phyloP scores from a whole-genome alignment of 2,888 invertebrate species.

The Exocentrus adspersus region DNA sequence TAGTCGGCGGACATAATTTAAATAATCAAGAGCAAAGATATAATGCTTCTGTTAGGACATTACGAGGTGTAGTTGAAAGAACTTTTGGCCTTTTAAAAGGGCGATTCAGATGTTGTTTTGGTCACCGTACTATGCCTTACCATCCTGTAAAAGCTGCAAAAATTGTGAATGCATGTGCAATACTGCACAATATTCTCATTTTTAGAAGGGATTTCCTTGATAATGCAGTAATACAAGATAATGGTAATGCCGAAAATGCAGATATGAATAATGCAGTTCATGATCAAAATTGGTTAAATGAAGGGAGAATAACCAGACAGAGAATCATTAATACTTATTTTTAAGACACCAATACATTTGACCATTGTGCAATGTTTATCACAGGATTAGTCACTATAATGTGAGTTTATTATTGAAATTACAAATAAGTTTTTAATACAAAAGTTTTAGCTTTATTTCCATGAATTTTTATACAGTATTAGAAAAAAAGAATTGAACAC shows the following conservation, averaged over 20 bases:
- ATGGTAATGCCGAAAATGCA: not conserved
- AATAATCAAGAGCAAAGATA: not conserved
- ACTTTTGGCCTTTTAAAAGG: conserved; percentile 23
- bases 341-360: not conserved
- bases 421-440: no score
- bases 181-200: conserved; percentile 19
- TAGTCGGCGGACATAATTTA: no score
- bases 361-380: not conserved
- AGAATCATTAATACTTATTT: not conserved
- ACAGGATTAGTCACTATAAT: no score
- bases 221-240: not conserved
- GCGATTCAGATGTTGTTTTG: conserved; percentile 22
- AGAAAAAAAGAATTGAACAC: no score
- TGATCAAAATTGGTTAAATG: not conserved
- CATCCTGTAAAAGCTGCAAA: conserved; percentile 25
- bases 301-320: not conserved
- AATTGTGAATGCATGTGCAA: conserved; percentile 29
- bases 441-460: no score
- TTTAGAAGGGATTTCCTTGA: not conserved
- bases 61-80: not conserved
- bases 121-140: conserved; percentile 22
- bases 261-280: not conserved
- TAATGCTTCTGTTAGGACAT: not conserved
- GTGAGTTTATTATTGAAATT: no score
- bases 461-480: no score